Evolutionary conservation across 2,113 vertebrate genomes (phyloP).

Genomic region (Sisor rabdophorus): DNA sequence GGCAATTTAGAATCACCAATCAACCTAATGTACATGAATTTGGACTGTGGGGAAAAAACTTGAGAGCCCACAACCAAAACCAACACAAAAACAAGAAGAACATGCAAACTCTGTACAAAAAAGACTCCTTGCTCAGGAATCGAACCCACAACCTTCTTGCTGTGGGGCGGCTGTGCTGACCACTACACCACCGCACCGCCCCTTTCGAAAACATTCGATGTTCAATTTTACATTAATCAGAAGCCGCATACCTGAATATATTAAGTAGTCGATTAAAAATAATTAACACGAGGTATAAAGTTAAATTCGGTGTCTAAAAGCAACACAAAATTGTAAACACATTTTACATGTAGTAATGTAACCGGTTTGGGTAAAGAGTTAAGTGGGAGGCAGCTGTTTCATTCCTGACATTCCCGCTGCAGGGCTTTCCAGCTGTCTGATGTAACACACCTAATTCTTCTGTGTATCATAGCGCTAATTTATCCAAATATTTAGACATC

Average conservation of each 20-base stretch:
- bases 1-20: too few species aligned
- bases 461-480: conserved; percentile 58
- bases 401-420: conserved; percentile 74
- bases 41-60: too few species aligned
- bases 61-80: too few species aligned
- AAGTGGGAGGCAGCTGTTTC: conserved; percentile 65
- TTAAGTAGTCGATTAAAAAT: background rate
- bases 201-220: too few species aligned
- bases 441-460: conserved; percentile 74
- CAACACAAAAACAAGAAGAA: too few species aligned
- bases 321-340: background rate
- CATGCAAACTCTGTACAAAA: too few species aligned
- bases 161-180: too few species aligned
- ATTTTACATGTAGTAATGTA: background rate
- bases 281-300: background rate
- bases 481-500: background rate
- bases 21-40: too few species aligned
- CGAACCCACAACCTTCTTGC: too few species aligned
- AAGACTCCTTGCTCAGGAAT: too few species aligned
- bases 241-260: background rate
- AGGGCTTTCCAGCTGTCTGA: conserved; percentile 90
- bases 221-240: too few species aligned
- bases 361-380: conserved; percentile 6
- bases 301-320: background rate
- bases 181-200: too few species aligned